Evolutionary conservation across 1,140 invertebrate genomes (phyloP), one percentile per base, ranked within the genome.

Genomic region (Drosophila grimshawi): DNA sequence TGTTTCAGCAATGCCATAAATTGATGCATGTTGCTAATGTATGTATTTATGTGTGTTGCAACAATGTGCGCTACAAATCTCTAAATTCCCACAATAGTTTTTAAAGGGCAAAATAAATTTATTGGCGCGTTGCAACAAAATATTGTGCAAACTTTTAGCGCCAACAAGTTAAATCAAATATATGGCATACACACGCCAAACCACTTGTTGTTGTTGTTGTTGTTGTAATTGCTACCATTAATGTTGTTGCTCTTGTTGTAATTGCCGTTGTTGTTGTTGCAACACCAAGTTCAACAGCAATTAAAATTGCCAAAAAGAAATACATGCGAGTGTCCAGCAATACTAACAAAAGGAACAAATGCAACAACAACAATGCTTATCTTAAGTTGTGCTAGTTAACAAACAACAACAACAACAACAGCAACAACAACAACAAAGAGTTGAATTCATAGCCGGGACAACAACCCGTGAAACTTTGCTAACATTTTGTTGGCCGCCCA

Each of bases 111-210:
- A 80, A 88, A 74, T 56, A 80, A 88, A 86, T 86, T 81, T 81
- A 86, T 86, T 76, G 73, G 67, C 66, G 71, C 74, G 78, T 78
- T 64, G 65, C 82, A 78, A 88, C 49, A 80, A 88, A 82, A 76
- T 74, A 86, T 72, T 70, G 48, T 75, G 76, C 53, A 69, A 86
- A 72, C 59, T 85, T 85, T 80, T 70, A 55, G 68, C 71, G 78
- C 83, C 75, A 88, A 88, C 83, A 88, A 88, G 83, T 88, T 88
- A 88, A 88, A 88, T 88, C 83, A 88, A 89, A 88, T 88, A 88
- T 80, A 88, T 88, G 61, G 80, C 80, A 46, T 33, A 53, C 65
- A 51, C 60, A 62, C 43, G 59, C 52, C 5, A 7, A 35, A 19
- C 10, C 6, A 8, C 11, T 72, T 80, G 63, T 53, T 52, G 72